Conservation (phyloP, 2,888 invertebrate species). For the Byasa hedistus region DNA sequence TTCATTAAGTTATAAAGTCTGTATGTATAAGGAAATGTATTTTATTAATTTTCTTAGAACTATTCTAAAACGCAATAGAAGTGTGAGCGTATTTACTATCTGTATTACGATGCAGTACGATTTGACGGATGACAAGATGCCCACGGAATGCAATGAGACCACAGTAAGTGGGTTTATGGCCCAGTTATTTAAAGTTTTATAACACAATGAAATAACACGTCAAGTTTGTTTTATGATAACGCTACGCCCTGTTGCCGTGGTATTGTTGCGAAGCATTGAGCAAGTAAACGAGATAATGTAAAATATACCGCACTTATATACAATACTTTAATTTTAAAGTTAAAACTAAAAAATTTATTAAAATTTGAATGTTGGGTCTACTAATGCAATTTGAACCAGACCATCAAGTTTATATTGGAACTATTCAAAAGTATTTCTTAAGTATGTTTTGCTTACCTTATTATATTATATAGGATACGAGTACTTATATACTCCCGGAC, state of each 20-base stretch:
- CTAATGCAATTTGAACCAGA: too few relatives aligned
- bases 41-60: slow-evolving; percentile 8
- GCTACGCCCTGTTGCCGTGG: not conserved
- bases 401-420: too few relatives aligned
- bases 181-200: slow-evolving; percentile 31
- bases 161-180: slow-evolving; percentile 29
- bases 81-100: slow-evolving; percentile 6
- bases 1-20: too few relatives aligned
- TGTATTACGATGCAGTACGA: slow-evolving; percentile 12
- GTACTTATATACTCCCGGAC: too few relatives aligned
- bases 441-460: too few relatives aligned
- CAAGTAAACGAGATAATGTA: slow-evolving; percentile 7
- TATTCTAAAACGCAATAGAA: not conserved
- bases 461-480: too few relatives aligned
- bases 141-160: slow-evolving; percentile 27
- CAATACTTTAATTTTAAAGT: too few relatives aligned
- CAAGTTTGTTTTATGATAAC: slow-evolving; percentile 30
- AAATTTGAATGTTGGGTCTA: too few relatives aligned
- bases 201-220: slow-evolving; percentile 29
- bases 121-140: slow-evolving; percentile 24
- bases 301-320: not conserved
- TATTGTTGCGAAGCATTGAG: slow-evolving; percentile 15
- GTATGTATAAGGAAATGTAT: not conserved
- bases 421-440: too few relatives aligned
- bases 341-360: too few relatives aligned